Evolutionary conservation across 2,797 vertebrate species (phyloP).

Genomic region (Halcyon chelicuti): DNA sequence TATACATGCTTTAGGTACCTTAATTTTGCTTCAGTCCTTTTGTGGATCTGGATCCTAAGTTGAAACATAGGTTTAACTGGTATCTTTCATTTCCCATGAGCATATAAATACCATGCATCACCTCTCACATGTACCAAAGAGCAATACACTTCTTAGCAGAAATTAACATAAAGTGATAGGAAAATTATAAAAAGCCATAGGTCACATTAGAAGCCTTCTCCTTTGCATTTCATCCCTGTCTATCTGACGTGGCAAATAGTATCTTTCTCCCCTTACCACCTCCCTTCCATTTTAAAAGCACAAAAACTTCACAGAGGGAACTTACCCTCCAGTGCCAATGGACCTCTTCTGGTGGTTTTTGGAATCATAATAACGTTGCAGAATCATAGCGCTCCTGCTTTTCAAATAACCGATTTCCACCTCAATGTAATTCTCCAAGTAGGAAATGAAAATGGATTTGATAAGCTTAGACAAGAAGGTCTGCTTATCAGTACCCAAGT

Average conservation of each 20-base stretch:
- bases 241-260: not conserved
- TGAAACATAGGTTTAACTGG: slow-evolving; percentile 74
- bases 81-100: slow-evolving; percentile 58
- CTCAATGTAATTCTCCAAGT: slow-evolving; percentile 98
- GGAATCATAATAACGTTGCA: slow-evolving; percentile 98
- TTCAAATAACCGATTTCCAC: slow-evolving; percentile 96
- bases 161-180: not conserved
- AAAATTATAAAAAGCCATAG: not conserved
- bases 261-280: not conserved
- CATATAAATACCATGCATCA: slow-evolving; percentile 37
- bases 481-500: slow-evolving; percentile 99
- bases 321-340: slow-evolving; percentile 93
- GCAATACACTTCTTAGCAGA: slow-evolving; percentile 16
- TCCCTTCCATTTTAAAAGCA: slow-evolving; percentile 4
- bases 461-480: slow-evolving; percentile 98
- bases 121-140: slow-evolving; percentile 50
- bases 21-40: slow-evolving; percentile 76
- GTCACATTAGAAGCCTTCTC: not conserved
- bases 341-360: slow-evolving; percentile 98
- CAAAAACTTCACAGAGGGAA: not conserved
- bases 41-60: slow-evolving; percentile 75
- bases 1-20: slow-evolving; percentile 73
- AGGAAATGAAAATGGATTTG: slow-evolving; percentile 97
- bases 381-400: slow-evolving; percentile 91
- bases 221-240: not conserved